These are phyloP conservation scores for Cotesia congregata DNA, from an alignment of 2,888 invertebrate genomes.

Conservation along the genomic window DNA sequence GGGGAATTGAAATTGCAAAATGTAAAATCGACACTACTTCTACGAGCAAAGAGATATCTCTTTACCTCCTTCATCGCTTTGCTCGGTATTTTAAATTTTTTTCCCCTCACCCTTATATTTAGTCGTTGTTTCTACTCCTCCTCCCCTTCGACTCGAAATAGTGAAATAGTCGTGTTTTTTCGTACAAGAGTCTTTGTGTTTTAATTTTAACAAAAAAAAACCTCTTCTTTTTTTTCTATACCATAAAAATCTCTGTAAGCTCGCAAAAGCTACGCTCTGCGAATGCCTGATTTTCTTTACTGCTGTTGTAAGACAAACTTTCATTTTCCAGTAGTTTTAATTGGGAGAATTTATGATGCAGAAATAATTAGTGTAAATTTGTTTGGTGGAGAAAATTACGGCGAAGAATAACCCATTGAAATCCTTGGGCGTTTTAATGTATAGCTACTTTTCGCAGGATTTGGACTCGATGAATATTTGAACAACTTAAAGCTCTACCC, in stretches of 20 bases:
- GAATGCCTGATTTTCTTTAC: too few relatives aligned
- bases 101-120: conserved; percentile 10
- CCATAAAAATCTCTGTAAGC: neutral
- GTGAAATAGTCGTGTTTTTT: neutral
- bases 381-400: conserved; percentile 3
- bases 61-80: conserved; percentile 21
- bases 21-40: conserved; percentile 50
- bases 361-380: conserved; percentile 1
- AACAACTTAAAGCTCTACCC: conserved; percentile 22
- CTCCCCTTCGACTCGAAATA: too few relatives aligned
- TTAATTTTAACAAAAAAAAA: neutral
- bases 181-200: neutral
- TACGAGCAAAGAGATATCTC: conserved; percentile 12
- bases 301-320: neutral
- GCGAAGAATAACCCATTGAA: conserved; percentile 8
- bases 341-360: conserved; percentile 52
- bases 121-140: conserved; percentile 18
- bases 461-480: conserved; percentile 20
- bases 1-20: conserved; percentile 56
- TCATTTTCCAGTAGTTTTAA: conserved; percentile 10
- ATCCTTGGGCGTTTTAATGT: conserved; percentile 21
- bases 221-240: neutral
- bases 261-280: too few relatives aligned
- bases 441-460: conserved; percentile 12
- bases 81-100: neutral